Evolutionary conservation across 2,113 vertebrate species (phyloP).

Genomic region (Leucoraja erinaceus): DNA sequence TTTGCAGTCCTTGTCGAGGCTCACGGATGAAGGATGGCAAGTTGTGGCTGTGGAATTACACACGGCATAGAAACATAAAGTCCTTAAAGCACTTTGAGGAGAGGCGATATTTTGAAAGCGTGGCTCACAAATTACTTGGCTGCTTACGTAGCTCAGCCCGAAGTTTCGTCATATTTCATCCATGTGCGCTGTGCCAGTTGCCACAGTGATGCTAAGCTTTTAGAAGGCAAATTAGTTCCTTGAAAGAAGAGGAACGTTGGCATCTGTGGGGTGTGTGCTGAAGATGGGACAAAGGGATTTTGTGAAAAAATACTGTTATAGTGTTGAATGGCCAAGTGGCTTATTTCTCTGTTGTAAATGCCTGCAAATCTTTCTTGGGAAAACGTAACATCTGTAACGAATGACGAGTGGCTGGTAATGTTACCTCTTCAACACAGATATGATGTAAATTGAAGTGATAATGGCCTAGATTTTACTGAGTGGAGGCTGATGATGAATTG

Average conservation of each 20-base stretch:
- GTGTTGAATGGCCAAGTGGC: neutral
- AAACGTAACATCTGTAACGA: neutral
- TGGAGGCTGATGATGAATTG: too few species aligned
- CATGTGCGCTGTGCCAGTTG: neutral
- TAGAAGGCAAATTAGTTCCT: neutral
- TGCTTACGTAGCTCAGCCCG: neutral
- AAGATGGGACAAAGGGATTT: neutral
- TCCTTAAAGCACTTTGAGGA: neutral
- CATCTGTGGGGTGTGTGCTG: neutral
- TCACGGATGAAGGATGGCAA: neutral
- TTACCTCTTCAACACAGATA: neutral
- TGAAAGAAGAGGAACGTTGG: neutral
- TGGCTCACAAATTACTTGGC: neutral
- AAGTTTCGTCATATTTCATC: neutral
- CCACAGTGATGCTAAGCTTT: neutral
- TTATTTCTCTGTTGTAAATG: neutral
- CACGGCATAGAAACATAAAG: too few species aligned
- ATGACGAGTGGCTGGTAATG: too few species aligned
- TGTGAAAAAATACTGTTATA: neutral
- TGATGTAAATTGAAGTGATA: too few species aligned
- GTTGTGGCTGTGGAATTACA: neutral
- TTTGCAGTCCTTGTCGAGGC: neutral
- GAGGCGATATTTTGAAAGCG: neutral
- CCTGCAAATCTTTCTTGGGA: neutral
- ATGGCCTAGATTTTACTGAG: too few species aligned